Conservation (phyloP, 2,888 invertebrate genomes). For the Aporophyla lueneburgensis region DNA sequence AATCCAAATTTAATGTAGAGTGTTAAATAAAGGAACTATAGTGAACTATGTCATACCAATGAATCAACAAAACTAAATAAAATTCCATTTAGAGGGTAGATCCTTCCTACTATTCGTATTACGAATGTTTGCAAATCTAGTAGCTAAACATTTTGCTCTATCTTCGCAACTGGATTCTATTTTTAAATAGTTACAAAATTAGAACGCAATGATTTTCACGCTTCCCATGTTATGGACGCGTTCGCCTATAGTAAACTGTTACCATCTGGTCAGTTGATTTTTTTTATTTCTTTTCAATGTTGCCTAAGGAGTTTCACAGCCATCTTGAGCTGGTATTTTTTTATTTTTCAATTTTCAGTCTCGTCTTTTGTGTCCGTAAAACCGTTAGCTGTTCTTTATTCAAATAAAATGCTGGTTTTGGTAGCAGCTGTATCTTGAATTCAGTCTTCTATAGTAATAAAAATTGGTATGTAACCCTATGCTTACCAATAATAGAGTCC, state of each 20-base stretch:
- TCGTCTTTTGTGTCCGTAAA: background rate
- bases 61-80: background rate
- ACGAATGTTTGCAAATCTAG: constrained; percentile 2
- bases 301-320: background rate
- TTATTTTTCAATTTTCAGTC: too few species aligned
- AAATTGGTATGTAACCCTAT: background rate
- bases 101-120: background rate
- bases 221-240: background rate
- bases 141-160: background rate
- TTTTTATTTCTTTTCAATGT: background rate
- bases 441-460: background rate
- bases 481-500: background rate
- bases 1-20: background rate
- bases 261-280: background rate
- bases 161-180: constrained; percentile 17
- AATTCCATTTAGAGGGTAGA: background rate
- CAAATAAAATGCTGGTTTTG: background rate
- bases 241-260: background rate
- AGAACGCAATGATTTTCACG: background rate
- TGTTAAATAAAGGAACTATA: background rate
- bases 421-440: background rate
- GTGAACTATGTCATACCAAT: background rate
- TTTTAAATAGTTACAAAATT: constrained; percentile 36
- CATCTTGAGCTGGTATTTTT: too few species aligned
- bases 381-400: background rate